These are phyloP conservation scores for Drosophila kohkoa DNA, from an alignment of 1,140 invertebrate species.

Conservation along the genomic window DNA sequence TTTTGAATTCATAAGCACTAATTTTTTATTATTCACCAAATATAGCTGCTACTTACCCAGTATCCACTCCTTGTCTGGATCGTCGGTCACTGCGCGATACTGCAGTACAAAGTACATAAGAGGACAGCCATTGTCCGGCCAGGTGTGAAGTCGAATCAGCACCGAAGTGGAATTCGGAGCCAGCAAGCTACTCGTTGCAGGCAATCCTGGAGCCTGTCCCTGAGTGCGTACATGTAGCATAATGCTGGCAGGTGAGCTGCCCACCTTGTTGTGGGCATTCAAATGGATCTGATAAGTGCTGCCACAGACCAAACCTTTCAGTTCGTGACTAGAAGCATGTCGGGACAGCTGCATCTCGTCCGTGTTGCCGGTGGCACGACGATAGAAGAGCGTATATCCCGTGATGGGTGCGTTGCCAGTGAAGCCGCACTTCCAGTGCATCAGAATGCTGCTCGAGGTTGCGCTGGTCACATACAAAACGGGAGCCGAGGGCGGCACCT, in stretches of 20 bases:
- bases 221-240: conserved; percentile 90
- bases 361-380: conserved; percentile 87
- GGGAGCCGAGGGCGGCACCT: conserved; percentile 89
- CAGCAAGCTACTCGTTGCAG: conserved; percentile 88
- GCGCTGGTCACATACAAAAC: conserved; percentile 90
- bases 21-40: no score
- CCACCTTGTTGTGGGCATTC: conserved; percentile 90
- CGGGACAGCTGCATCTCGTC: conserved; percentile 88
- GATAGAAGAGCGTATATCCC: conserved; percentile 89
- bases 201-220: conserved; percentile 89
- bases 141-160: conserved; percentile 89
- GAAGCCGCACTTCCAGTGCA: conserved; percentile 90
- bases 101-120: conserved; percentile 91
- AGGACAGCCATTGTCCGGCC: conserved; percentile 93
- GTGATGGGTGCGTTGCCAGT: conserved; percentile 89
- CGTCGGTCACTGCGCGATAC: conserved; percentile 86
- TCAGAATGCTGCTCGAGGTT: conserved; percentile 89
- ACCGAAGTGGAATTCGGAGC: conserved; percentile 90
- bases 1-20: no score
- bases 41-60: conserved; percentile 52
- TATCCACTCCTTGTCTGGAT: conserved; percentile 77
- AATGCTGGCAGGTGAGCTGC: conserved; percentile 89
- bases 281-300: conserved; percentile 91
- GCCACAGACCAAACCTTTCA: conserved; percentile 90
- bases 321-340: conserved; percentile 88